These are phyloP conservation scores for Caloenas nicobarica DNA, from an alignment of 2,113 vertebrate species.

Conservation along the genomic window DNA sequence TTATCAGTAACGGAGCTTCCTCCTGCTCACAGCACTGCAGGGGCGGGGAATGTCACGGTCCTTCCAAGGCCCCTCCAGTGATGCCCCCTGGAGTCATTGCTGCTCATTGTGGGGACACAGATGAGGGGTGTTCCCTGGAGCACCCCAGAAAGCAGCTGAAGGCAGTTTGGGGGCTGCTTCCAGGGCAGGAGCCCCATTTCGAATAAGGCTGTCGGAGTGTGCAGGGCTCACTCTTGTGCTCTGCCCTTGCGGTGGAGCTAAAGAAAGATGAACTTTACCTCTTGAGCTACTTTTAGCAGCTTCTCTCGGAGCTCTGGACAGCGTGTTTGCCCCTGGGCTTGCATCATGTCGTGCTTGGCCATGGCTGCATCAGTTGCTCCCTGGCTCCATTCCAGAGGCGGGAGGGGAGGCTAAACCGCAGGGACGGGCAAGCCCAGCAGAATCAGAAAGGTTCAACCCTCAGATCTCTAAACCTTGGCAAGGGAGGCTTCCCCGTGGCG, in stretches of 20 bases:
- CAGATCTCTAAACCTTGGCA: not conserved
- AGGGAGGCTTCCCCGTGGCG: accelerated
- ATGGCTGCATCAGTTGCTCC: not conserved
- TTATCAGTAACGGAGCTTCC: not conserved
- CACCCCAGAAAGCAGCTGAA: not conserved
- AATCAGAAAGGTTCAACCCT: not conserved
- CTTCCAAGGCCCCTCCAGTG: not conserved
- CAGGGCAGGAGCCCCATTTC: not conserved
- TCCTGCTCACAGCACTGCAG: accelerated
- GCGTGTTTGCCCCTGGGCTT: not conserved
- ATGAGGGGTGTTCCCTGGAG: not conserved
- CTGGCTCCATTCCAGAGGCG: not conserved
- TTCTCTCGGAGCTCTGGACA: not conserved
- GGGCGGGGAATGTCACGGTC: accelerated
- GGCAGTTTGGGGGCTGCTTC: not conserved
- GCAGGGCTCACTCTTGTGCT: not conserved
- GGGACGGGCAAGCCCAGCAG: accelerated
- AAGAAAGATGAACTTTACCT: conserved; percentile 22
- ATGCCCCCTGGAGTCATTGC: accelerated
- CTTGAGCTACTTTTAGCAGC: conserved; percentile 19
- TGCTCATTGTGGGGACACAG: not conserved
- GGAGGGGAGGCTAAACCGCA: not conserved
- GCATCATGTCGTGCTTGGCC: not conserved
- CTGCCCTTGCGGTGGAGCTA: not conserved
- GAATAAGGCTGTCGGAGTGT: accelerated